Evolutionary conservation across 2,797 vertebrate species (phyloP).

Genomic region (Psittacula echo): DNA sequence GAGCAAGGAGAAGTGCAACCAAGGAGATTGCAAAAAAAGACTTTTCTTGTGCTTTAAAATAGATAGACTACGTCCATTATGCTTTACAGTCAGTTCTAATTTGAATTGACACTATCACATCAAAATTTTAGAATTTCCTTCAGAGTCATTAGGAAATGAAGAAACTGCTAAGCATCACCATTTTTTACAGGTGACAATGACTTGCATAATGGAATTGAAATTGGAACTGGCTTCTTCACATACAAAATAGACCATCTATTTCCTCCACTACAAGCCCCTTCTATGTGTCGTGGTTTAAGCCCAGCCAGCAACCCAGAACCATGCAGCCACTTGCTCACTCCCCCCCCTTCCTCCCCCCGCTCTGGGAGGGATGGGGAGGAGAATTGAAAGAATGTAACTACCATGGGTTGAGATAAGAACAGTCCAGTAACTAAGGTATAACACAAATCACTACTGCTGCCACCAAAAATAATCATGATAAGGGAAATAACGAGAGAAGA

Average conservation of each 20-base stretch:
- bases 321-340: too few species aligned
- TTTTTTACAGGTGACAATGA: constrained; percentile 3
- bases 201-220: not conserved
- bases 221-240: not conserved
- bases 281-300: not conserved
- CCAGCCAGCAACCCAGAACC: too few species aligned
- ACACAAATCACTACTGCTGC: too few species aligned
- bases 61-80: not conserved
- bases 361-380: too few species aligned
- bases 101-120: not conserved
- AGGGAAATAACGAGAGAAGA: too few species aligned
- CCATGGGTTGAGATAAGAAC: too few species aligned
- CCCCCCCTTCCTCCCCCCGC: too few species aligned
- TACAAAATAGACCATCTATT: not conserved
- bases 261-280: not conserved
- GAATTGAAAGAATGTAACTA: too few species aligned
- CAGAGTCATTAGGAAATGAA: not conserved
- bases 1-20: not conserved
- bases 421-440: too few species aligned
- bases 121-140: not conserved
- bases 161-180: not conserved
- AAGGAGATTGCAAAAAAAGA: not conserved
- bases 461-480: too few species aligned
- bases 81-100: not conserved
- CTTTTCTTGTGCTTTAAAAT: not conserved